Evolutionary conservation across 2,888 invertebrate genomes (phyloP).

Genomic region (Sepiola atlantica): DNA sequence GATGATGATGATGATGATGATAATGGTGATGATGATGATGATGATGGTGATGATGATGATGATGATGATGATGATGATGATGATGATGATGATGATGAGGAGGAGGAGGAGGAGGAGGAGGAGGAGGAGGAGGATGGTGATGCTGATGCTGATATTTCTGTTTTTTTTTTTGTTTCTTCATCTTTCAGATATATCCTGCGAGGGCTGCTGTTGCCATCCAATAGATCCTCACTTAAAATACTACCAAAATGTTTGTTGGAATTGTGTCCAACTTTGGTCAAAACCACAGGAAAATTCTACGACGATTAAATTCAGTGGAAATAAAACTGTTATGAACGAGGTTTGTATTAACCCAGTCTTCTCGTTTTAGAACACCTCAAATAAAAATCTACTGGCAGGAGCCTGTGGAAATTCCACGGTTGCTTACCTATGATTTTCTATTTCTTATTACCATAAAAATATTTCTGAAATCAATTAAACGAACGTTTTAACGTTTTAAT

Average conservation of each 20-base stretch:
- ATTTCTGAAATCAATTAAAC: too few relatives aligned
- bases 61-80: slow-evolving; percentile 36
- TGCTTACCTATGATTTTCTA: too few relatives aligned
- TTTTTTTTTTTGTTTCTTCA: neutral
- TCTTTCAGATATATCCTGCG: neutral
- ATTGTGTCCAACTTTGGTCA: neutral
- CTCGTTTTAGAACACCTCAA: too few relatives aligned
- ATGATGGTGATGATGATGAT: neutral
- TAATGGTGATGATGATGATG: neutral
- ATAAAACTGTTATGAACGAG: neutral
- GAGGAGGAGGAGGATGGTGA: too few relatives aligned
- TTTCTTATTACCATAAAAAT: too few relatives aligned
- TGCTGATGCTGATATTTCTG: too few relatives aligned
- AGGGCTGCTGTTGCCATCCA: neutral
- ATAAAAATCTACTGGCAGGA: too few relatives aligned
- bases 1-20: too few relatives aligned
- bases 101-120: too few relatives aligned
- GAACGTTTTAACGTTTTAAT: too few relatives aligned
- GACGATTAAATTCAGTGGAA: neutral
- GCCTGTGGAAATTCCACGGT: too few relatives aligned
- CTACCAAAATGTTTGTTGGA: neutral
- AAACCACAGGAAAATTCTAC: neutral
- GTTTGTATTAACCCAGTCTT: neutral
- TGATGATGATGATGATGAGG: neutral
- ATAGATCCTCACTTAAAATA: rapidly evolving